Evolutionary conservation across 2,888 invertebrate species (phyloP).

Genomic region (Lapara coniferarum): DNA sequence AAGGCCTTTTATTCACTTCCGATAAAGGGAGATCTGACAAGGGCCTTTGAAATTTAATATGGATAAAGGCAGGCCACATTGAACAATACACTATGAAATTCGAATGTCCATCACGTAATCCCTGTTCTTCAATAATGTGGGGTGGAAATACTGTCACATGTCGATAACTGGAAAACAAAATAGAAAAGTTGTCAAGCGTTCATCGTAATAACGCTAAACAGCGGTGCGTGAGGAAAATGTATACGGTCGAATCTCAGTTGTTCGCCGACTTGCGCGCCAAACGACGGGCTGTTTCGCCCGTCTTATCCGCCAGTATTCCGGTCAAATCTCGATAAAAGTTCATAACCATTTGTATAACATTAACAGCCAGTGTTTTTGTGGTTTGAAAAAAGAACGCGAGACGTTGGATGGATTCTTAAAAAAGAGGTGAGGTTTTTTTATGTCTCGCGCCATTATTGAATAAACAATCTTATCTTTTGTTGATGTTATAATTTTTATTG

Average conservation of each 20-base stretch:
- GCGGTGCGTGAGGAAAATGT: slow-evolving; percentile 31
- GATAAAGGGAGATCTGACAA: neutral
- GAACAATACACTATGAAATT: neutral
- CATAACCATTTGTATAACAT: slow-evolving; percentile 10
- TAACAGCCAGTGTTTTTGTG: slow-evolving; percentile 8
- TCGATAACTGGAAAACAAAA: slow-evolving; percentile 15
- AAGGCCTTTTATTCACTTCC: neutral
- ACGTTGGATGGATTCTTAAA: slow-evolving; percentile 11
- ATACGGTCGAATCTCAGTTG: slow-evolving; percentile 34
- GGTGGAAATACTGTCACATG: slow-evolving; percentile 11
- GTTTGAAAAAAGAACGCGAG: slow-evolving; percentile 1
- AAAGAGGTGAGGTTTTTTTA: slow-evolving; percentile 1
- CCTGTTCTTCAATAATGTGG: neutral
- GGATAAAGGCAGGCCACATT: neutral
- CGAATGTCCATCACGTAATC: neutral
- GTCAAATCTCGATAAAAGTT: slow-evolving; percentile 13
- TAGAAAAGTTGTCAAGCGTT: slow-evolving; percentile 25
- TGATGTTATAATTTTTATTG: neutral
- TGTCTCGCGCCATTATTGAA: no score
- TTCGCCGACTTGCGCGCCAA: slow-evolving; percentile 30
- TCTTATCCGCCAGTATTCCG: slow-evolving; percentile 5
- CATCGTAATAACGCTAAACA: slow-evolving; percentile 15
- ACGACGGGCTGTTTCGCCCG: slow-evolving; percentile 24
- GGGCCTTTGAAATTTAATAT: slow-evolving; percentile 1
- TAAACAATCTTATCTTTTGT: neutral